A percentile compares a stretch with the other conserved stretches of the same genome.
Evolutionary conservation across 2,113 vertebrate species (phyloP).

Genomic region (Chionis minor): DNA sequence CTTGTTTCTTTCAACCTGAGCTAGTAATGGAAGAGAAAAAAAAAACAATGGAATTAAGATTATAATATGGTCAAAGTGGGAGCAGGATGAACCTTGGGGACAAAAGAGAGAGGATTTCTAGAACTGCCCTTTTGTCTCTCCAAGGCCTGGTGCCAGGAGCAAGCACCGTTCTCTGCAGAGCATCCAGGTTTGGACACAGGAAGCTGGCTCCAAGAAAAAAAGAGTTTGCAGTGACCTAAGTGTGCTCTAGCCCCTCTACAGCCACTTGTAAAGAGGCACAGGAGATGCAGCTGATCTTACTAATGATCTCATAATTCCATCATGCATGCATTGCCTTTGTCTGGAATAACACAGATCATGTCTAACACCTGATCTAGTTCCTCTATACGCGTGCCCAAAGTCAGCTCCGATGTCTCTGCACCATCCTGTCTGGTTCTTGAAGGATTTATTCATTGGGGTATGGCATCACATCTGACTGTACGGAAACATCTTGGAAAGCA

Average conservation of each 20-base stretch:
- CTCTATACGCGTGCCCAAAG: background rate
- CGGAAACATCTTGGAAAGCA: background rate
- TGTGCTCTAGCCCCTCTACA: background rate
- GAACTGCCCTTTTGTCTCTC: background rate
- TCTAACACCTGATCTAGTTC: background rate
- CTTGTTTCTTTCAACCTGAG: background rate
- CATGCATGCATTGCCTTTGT: background rate
- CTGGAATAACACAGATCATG: background rate
- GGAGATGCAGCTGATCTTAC: background rate
- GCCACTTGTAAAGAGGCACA: background rate
- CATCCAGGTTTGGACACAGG: rapidly evolving
- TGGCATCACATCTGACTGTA: background rate
- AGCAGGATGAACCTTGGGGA: background rate
- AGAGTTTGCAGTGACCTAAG: background rate
- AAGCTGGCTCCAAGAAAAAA: background rate
- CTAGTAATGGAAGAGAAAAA: background rate
- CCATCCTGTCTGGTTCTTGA: background rate
- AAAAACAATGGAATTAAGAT: background rate
- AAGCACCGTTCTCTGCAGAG: background rate
- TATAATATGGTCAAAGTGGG: background rate
- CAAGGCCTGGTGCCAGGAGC: background rate
- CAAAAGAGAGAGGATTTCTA: background rate
- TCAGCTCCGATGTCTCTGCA: background rate
- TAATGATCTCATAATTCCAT: background rate
- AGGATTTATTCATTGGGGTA: background rate